A percentile compares a stretch with the other conserved stretches of the same genome.
Conservation (phyloP, 2,797 vertebrate genomes). For the Syngnathus acus region DNA sequence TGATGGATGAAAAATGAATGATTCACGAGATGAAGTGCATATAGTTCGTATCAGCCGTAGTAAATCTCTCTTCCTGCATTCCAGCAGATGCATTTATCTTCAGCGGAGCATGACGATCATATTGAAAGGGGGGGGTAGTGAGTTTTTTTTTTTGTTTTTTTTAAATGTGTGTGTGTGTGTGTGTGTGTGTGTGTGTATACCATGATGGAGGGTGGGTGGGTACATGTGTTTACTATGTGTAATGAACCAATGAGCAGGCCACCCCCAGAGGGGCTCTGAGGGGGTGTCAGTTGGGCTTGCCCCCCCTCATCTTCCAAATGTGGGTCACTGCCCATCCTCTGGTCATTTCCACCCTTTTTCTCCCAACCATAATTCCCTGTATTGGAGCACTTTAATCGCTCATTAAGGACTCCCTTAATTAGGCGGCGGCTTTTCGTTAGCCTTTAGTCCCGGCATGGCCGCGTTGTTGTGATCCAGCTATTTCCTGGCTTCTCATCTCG, state of each 20-base stretch:
- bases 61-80: slow-evolving; percentile 11
- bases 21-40: neutral
- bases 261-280: slow-evolving; percentile 28
- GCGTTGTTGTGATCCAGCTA: slow-evolving; percentile 13
- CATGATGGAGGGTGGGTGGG: slow-evolving; percentile 14
- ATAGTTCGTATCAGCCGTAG: neutral
- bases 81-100: slow-evolving; percentile 21
- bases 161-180: neutral
- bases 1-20: neutral
- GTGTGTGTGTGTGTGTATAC: slow-evolving; percentile 18
- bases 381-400: slow-evolving; percentile 29
- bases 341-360: slow-evolving; percentile 39
- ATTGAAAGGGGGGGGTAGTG: slow-evolving; percentile 25
- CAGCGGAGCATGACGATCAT: slow-evolving; percentile 20
- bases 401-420: slow-evolving; percentile 50
- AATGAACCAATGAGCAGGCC: slow-evolving; percentile 57
- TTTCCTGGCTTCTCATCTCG: slow-evolving; percentile 23
- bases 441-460: slow-evolving; percentile 1
- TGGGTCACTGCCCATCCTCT: slow-evolving; percentile 59
- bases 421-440: slow-evolving; percentile 30
- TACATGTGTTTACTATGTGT: slow-evolving; percentile 41
- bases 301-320: slow-evolving; percentile 38
- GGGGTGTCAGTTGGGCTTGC: slow-evolving; percentile 30
- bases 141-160: neutral
- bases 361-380: slow-evolving; percentile 20